Evolutionary conservation across 2,888 invertebrate species (phyloP).

Genomic region (Lacanobia oleracea): DNA sequence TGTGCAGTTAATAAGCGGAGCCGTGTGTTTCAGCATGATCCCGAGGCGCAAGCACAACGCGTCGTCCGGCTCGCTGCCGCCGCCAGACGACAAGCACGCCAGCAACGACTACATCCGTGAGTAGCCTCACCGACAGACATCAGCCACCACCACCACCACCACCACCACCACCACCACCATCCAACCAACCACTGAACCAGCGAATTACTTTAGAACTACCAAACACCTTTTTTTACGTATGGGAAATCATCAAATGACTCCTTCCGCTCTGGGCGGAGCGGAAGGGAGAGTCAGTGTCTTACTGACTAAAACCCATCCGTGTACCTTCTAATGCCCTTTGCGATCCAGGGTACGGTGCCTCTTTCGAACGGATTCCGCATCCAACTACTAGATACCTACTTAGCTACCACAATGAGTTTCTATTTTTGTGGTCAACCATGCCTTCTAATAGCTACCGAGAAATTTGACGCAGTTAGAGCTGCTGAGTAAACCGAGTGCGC

Average conservation of each 20-base stretch:
- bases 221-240: no score
- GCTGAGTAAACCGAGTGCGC: background rate
- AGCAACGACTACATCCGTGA: slow-evolving; percentile 88
- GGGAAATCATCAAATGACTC: no score
- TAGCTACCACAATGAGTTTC: slow-evolving; percentile 8
- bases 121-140: slow-evolving; percentile 70
- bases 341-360: no score
- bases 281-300: no score
- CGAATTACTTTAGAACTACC: background rate
- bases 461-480: slow-evolving; percentile 16
- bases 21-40: slow-evolving; percentile 81
- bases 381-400: slow-evolving; percentile 5
- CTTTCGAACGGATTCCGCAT: no score
- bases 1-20: background rate
- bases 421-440: slow-evolving; percentile 16
- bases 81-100: slow-evolving; percentile 87
- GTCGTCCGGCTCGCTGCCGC: slow-evolving; percentile 86
- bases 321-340: no score
- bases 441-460: background rate
- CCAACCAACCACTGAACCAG: no score
- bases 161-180: no score
- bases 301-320: no score
- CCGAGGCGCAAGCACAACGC: slow-evolving; percentile 88
- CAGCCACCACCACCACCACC: no score
- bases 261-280: no score